Evolutionary conservation across 2,888 invertebrate species (phyloP).

Genomic region (Ceramica pisi): DNA sequence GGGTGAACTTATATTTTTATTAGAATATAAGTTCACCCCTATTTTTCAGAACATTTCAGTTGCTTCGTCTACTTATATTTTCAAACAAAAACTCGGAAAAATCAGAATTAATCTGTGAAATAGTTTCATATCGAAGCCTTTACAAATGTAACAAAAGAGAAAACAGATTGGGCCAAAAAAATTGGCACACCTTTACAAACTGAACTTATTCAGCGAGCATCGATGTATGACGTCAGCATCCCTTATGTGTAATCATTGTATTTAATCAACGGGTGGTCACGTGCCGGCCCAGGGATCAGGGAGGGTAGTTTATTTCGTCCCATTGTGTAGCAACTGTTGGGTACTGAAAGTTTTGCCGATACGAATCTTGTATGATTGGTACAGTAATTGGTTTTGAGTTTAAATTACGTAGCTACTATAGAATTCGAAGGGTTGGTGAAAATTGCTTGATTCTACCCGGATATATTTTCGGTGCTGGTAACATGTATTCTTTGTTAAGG

Average conservation of each 20-base stretch:
- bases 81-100: neutral
- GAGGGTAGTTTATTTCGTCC: slow-evolving; percentile 71
- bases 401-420: slow-evolving; percentile 45
- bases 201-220: slow-evolving; percentile 53
- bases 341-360: slow-evolving; percentile 62
- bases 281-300: slow-evolving; percentile 69
- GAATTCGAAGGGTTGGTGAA: slow-evolving; percentile 1
- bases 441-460: slow-evolving; percentile 9
- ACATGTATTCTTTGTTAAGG: neutral
- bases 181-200: slow-evolving; percentile 23
- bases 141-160: slow-evolving; percentile 33
- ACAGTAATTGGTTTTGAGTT: slow-evolving; percentile 62
- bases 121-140: slow-evolving; percentile 17
- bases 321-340: slow-evolving; percentile 67
- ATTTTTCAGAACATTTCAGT: neutral
- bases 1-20: too few relatives aligned
- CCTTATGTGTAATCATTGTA: slow-evolving; percentile 71
- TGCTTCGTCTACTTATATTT: neutral
- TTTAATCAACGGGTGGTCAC: slow-evolving; percentile 79
- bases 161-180: slow-evolving; percentile 29
- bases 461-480: neutral
- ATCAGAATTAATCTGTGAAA: neutral
- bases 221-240: slow-evolving; percentile 60
- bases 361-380: slow-evolving; percentile 65
- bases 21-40: slow-evolving; percentile 6